Evolutionary conservation across 2,888 invertebrate species (phyloP), one percentile per base, ranked within the genome.

Genomic region (Coenonympha arcania): DNA sequence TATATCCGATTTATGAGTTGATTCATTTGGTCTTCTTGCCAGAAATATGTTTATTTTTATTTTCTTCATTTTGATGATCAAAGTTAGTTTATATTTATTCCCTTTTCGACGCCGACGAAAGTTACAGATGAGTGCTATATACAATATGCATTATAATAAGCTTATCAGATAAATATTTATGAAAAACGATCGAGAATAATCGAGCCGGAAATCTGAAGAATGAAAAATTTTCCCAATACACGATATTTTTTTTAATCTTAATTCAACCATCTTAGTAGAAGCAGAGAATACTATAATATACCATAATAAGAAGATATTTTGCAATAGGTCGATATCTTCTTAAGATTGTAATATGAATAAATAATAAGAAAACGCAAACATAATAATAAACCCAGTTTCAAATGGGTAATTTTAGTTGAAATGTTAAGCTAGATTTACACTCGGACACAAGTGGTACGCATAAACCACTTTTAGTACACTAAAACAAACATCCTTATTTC

Each of bases 151-250:
- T n/a, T n/a, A n/a, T n/a, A n/a, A n/a, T n/a, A n/a, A n/a, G n/a
- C n/a, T n/a, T 43, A 43, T 43, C 18, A 13, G 22, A 9, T 43
- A 43, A 43, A 43, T 43, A 43, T 43, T 43, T 43, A 31, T 31
- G 9, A 43, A 11, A 41, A 41, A 41, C 19, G 3, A 19, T 30
- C 24, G n/a, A 40, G 24, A 40, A 26, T 24, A 40, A 3, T 3
- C n/a, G 26, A n/a, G n/a, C n/a, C n/a, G n/a, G n/a, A n/a, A n/a
- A 3, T 9, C 4, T 6, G 13, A 1, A 16, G 16, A 9, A 33
- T 33, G 31, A 9, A 33, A 16, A 13, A 5, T 28, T 28, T 28
- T 1, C 11, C 4, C 4, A 30, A n/a, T n/a, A n/a, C n/a, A n/a
- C n/a, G n/a, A n/a, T n/a, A n/a, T n/a, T n/a, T n/a, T n/a, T n/a